phyloP scores from a whole-genome alignment of 2,113 vertebrate genomes.

The Misgurnus anguillicaudatus region DNA sequence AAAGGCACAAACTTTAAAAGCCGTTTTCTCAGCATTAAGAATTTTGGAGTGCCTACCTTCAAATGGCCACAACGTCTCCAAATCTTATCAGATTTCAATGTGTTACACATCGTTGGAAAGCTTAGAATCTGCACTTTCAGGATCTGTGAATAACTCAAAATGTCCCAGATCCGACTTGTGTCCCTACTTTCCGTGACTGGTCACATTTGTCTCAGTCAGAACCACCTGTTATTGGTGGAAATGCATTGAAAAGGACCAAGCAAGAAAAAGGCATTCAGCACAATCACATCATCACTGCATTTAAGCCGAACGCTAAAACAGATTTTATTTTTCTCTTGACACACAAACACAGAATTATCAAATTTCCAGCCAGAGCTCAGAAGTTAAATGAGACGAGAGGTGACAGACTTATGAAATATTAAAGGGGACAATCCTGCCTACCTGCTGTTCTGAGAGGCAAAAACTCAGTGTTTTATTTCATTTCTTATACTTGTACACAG shows the following conservation, averaged over 20 bases:
- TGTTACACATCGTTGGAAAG: too few species aligned
- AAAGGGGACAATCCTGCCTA: background rate
- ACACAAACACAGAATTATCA: background rate
- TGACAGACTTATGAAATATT: conserved; percentile 1
- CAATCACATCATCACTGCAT: background rate
- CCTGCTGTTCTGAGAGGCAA: background rate
- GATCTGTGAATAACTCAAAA: too few species aligned
- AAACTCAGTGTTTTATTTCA: background rate
- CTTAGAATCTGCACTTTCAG: too few species aligned
- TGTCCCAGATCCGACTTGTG: too few species aligned
- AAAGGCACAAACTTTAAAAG: too few species aligned
- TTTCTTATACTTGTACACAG: conserved; percentile 3
- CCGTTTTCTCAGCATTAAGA: too few species aligned
- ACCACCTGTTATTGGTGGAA: background rate
- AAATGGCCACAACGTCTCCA: too few species aligned
- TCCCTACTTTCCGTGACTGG: too few species aligned
- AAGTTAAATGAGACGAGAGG: conserved; percentile 6
- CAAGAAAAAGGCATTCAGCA: background rate
- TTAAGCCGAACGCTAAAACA: background rate
- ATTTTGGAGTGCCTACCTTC: too few species aligned
- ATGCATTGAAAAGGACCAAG: background rate
- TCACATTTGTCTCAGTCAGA: background rate
- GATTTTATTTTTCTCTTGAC: background rate
- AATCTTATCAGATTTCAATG: too few species aligned
- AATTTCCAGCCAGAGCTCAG: background rate